Conservation (phyloP, 2,888 invertebrate genomes). For the Julus scandinavius region DNA sequence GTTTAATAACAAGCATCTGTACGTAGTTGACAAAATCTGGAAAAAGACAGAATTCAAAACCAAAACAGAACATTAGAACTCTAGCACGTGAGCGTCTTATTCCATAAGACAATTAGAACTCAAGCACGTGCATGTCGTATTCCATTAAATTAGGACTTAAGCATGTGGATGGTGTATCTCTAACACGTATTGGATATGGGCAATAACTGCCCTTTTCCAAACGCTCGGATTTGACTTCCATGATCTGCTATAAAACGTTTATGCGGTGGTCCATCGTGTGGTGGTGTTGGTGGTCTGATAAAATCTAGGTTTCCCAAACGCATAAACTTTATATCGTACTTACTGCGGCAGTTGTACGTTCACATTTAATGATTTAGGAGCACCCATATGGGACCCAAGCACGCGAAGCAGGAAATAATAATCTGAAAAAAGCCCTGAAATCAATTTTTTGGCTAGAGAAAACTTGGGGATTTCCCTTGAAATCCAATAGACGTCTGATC, state of each 20-base stretch:
- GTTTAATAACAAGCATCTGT: too few species aligned
- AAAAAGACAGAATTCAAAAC: too few species aligned
- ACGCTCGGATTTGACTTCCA: not conserved
- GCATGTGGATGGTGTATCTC: too few species aligned
- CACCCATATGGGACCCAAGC: constrained; percentile 4
- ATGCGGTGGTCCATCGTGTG: not conserved
- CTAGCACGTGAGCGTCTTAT: too few species aligned
- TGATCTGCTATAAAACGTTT: too few species aligned
- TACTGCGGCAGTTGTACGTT: not conserved
- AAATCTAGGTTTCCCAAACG: not conserved
- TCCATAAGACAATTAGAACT: too few species aligned
- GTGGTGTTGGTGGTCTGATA: not conserved
- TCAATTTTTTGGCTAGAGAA: not conserved
- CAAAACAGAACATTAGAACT: too few species aligned
- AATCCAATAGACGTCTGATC: not conserved
- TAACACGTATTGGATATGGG: not conserved
- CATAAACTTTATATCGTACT: not conserved
- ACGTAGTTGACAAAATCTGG: not conserved
- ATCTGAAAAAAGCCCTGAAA: not conserved
- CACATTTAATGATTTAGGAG: not conserved
- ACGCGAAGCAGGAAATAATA: not conserved
- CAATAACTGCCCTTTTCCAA: not conserved
- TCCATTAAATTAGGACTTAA: too few species aligned
- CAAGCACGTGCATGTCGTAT: too few species aligned
- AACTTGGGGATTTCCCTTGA: not conserved